A percentile compares a stretch with the other conserved stretches of the same genome.
Evolutionary conservation across 1,140 invertebrate species (phyloP).

Genomic region (Drosophila pseudoobscura): DNA sequence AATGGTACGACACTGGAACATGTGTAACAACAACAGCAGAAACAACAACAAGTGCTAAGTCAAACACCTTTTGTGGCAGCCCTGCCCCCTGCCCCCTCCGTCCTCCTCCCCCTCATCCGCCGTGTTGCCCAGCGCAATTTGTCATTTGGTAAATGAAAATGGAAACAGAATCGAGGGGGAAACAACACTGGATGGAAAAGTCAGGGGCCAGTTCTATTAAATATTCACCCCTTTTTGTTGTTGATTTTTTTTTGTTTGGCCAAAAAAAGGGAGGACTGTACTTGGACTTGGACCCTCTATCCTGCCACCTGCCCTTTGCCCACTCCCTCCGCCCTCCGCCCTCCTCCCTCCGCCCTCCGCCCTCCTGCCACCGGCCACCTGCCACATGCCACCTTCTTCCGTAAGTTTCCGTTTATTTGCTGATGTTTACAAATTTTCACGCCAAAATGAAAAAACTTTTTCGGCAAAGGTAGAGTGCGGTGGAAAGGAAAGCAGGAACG

Average conservation of each 20-base stretch:
- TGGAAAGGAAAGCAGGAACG: not conserved
- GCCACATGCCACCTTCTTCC: slow-evolving; percentile 16
- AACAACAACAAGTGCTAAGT: slow-evolving; percentile 71
- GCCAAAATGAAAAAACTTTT: slow-evolving; percentile 78
- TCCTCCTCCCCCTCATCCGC: not conserved
- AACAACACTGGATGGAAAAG: slow-evolving; percentile 22
- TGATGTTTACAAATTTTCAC: slow-evolving; percentile 82
- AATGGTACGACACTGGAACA: slow-evolving; percentile 13
- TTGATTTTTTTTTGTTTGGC: not conserved
- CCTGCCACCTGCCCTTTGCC: not conserved
- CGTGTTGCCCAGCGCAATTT: slow-evolving; percentile 59
- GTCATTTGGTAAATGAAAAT: slow-evolving; percentile 62
- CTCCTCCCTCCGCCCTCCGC: not conserved
- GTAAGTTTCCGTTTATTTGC: slow-evolving; percentile 69
- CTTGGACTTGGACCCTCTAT: not conserved
- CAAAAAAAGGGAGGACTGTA: not conserved
- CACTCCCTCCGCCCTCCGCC: not conserved
- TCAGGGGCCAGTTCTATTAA: slow-evolving; percentile 61
- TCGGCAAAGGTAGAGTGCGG: slow-evolving; percentile 17
- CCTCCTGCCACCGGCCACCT: slow-evolving; percentile 11
- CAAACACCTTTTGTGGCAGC: slow-evolving; percentile 37
- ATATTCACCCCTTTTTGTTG: slow-evolving; percentile 71
- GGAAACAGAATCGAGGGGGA: slow-evolving; percentile 2
- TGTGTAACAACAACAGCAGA: slow-evolving; percentile 25
- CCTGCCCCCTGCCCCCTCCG: not conserved